Evolutionary conservation across 2,797 vertebrate species (phyloP).

Genomic region (Labroides dimidiatus): DNA sequence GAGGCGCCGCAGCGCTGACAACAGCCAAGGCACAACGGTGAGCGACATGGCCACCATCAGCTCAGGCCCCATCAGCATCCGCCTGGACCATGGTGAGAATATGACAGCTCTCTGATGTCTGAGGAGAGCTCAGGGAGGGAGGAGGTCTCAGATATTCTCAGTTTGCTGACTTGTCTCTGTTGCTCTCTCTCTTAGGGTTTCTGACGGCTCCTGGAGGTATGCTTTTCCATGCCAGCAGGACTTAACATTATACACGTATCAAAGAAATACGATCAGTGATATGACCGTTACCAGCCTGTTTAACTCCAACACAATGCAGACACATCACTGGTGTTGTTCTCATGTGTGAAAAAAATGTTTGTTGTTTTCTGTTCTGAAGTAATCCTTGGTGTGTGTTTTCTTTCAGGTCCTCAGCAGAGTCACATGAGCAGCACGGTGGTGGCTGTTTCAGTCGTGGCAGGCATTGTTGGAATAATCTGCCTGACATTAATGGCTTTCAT

Average conservation of each 20-base stretch:
- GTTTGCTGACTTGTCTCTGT: slow-evolving; percentile 1
- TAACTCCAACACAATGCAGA: no score
- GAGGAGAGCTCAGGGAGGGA: neutral
- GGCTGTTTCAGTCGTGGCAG: slow-evolving; percentile 62
- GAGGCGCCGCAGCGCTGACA: slow-evolving; percentile 40
- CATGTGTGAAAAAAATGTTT: no score
- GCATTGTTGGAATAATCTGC: slow-evolving; percentile 57
- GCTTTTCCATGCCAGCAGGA: neutral
- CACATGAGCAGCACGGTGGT: slow-evolving; percentile 17
- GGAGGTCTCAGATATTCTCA: neutral
- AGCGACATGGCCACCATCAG: slow-evolving; percentile 74
- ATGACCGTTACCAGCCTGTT: no score
- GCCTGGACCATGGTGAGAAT: slow-evolving; percentile 61
- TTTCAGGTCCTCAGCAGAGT: slow-evolving; percentile 35
- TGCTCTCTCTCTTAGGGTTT: slow-evolving; percentile 17
- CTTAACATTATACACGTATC: neutral
- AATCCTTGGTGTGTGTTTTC: neutral
- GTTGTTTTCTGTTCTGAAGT: neutral
- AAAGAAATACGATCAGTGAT: no score
- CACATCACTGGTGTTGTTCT: no score
- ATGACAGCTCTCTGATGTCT: rapidly evolving
- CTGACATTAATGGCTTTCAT: slow-evolving; percentile 61
- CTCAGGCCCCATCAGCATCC: slow-evolving; percentile 70
- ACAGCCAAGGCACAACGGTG: slow-evolving; percentile 56
- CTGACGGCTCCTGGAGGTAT: slow-evolving; percentile 57